A percentile compares a stretch with the other conserved stretches of the same genome.
Conservation (phyloP, 2,797 vertebrate genomes). For the Characodon lateralis region DNA sequence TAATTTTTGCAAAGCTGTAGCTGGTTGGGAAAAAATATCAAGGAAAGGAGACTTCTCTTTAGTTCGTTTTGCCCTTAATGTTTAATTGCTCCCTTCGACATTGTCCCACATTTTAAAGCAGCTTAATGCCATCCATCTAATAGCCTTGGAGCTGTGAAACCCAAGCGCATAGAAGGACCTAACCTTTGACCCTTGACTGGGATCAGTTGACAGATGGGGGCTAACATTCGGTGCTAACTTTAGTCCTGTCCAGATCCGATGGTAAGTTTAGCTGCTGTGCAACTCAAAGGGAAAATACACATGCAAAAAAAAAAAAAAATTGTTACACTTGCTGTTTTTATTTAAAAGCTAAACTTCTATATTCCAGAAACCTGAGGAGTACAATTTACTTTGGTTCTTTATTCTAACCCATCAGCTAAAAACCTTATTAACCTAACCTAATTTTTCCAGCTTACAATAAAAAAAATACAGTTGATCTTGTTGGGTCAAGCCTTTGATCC, state of each 20-base stretch:
- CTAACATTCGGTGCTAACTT: conserved; percentile 73
- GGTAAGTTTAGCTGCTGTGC: conserved; percentile 44
- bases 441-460: not conserved
- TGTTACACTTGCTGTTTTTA: not conserved
- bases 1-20: not conserved
- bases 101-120: conserved; percentile 35
- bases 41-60: not conserved
- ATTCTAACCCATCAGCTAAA: not conserved
- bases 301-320: conserved; percentile 11
- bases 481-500: not conserved
- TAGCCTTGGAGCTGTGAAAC: conserved; percentile 55
- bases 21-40: not conserved
- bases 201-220: conserved; percentile 65
- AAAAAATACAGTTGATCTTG: not conserved
- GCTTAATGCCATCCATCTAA: conserved; percentile 33
- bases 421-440: not conserved
- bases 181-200: conserved; percentile 62
- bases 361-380: not conserved
- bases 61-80: not conserved
- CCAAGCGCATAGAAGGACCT: conserved; percentile 57
- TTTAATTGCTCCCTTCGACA: conserved; percentile 16
- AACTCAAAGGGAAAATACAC: conserved; percentile 27
- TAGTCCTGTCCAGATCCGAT: conserved; percentile 46
- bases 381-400: not conserved
- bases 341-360: not conserved